Evolutionary conservation across 2,888 invertebrate species (phyloP), one percentile per base, ranked within the genome.

Genomic region (Caenorhabditis zanzibari): DNA sequence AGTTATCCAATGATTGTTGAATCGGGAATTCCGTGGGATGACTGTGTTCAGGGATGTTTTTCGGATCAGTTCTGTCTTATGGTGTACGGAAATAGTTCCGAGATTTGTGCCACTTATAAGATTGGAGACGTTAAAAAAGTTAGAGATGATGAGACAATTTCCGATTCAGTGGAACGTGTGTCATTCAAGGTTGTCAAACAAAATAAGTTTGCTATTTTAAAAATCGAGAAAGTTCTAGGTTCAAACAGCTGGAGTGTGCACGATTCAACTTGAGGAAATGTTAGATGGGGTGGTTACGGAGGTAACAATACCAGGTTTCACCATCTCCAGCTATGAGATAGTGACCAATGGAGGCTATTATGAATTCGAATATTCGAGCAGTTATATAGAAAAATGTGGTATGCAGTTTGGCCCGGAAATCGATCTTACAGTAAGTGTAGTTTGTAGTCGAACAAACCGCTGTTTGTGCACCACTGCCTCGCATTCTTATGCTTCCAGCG

Each of bases 181-280:
- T 49, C 49, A 1, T 32, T 66, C 7, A 66, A 66, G 32, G 66
- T 66, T 32, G n/a, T n/a, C n/a, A n/a, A 6, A 44, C 44, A 44
- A 56, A 28, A 44, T 14, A 16, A 44, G 44, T 14, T 10, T 14
- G 0, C 14, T 16, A 44, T 1, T 44, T 44, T 16, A 14, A 16
- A 5, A 44, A 44, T 44, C n/a, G n/a, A 16, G 16, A 14, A 44
- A 16, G 16, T 9, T 44, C 5, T 14, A 44, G 44, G 2, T 44
- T 16, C 14, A 44, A 14, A 14, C 14, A 12, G 16, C 14, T 44
- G n/a, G n/a, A 14, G 2, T 16, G 1, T 44, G 44, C 16, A 4
- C 44, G n/a, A 14, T 1, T 1, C 16, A 44, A 14, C 16, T 5
- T 10, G 5, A 12, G 1, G 44, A 16, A 44, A 44, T 44, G 44